A percentile compares a stretch with the other conserved stretches of the same genome.
Conservation (phyloP, 2,113 vertebrate species). For the Dinomys branickii region DNA sequence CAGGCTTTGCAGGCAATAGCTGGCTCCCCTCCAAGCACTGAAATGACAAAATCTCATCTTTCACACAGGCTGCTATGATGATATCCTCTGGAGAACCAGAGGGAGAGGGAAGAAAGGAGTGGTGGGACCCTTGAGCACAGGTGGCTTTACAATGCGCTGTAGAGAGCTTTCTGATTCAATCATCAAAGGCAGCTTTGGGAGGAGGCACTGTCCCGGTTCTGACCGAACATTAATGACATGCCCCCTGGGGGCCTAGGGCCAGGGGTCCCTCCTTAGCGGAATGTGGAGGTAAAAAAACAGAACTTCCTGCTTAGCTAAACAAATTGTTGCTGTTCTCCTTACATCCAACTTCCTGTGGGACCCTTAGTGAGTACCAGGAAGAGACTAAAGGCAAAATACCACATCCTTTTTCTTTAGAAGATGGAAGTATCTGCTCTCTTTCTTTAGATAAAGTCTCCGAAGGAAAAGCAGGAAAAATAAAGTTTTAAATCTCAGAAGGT, state of each 20-base stretch:
- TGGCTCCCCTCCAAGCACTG: slow-evolving; percentile 43
- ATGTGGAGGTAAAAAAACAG: not conserved
- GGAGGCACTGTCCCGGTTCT: not conserved
- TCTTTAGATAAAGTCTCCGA: not conserved
- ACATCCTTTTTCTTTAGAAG: slow-evolving; percentile 20
- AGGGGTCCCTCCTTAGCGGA: not conserved
- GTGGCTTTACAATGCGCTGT: not conserved
- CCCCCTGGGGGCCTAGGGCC: not conserved
- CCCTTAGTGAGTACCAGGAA: slow-evolving; percentile 40
- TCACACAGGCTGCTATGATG: slow-evolving; percentile 8
- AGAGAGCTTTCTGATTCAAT: slow-evolving; percentile 26
- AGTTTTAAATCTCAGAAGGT: not conserved
- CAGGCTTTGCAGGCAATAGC: not conserved
- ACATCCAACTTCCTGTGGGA: not conserved
- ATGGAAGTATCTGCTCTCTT: slow-evolving; percentile 4
- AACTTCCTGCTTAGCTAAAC: not conserved
- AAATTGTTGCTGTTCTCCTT: not conserved
- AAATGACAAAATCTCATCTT: slow-evolving; percentile 66
- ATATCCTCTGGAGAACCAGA: slow-evolving; percentile 35
- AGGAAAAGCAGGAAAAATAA: not conserved
- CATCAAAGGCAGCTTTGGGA: not conserved
- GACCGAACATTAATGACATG: not conserved
- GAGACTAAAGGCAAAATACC: not conserved
- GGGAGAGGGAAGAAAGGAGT: not conserved
- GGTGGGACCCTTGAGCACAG: not conserved